Base-by-base conservation (phyloP, 2,797 vertebrate genomes). In the Cryptoblepharus egeriae region DNA sequence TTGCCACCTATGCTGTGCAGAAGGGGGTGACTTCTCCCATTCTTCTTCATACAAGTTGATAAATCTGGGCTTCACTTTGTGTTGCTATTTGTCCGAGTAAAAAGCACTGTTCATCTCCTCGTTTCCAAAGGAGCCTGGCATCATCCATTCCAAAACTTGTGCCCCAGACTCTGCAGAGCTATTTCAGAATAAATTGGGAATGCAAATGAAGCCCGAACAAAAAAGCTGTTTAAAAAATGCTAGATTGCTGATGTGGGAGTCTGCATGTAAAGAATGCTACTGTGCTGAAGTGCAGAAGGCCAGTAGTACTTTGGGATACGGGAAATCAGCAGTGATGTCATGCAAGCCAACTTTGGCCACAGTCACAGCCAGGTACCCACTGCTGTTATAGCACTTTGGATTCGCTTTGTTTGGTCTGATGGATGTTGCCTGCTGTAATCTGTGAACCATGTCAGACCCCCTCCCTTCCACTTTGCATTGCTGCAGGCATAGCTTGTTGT, bases 391-490 rank as follows among this genome's bases (percentile, higher is more conserved):
- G 81, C 82, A 49, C 76, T 58, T 71, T 37, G 71, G 37, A 7
- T 90, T 69, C 79, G 35, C 32, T 85, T 75, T 82, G 60, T 92
- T 94, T 91, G 73, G 37, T 0, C 81, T 89, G 93, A 91, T 88
- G 76, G 71, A 90, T 94, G 86, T 70, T 81, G 81, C 65, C 28
- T 52, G 8, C 80, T 87, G 79, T 79, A 83, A 81, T 87, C 89
- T 70, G 6, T 91, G 92, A 94, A 87, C 90, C 75, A 12, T 89
- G 89, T 72, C 68, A 4, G 20, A 58, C 45, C 71, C 32, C 45
- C 32, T 80, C 64, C 79, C 35, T 39, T 74, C 0, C 3, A 42
- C 63, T 85, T 82, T 79, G 92, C 64, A 15, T 86, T 0, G 24
- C 91, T 91, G 67, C 81, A 81, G 88, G 73, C 60, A 1, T 87